Evolutionary conservation across 2,113 vertebrate species (phyloP).

Genomic region (Brachypteracias leptosomus): DNA sequence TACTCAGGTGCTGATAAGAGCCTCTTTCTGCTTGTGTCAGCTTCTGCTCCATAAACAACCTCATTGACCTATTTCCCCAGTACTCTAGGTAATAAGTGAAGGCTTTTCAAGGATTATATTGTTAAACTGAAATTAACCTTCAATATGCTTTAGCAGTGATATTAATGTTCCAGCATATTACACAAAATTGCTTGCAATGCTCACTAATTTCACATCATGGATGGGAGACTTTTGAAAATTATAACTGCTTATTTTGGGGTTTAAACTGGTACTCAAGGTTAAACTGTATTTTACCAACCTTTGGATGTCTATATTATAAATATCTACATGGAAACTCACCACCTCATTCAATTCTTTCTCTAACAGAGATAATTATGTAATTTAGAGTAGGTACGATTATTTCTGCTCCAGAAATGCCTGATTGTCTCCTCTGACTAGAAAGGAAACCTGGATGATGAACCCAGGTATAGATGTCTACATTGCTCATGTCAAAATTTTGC

Average conservation of each 20-base stretch:
- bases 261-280: not conserved
- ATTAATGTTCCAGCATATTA: not conserved
- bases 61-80: constrained; percentile 7
- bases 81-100: not conserved
- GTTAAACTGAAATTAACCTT: constrained; percentile 29
- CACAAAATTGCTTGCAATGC: not conserved
- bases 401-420: not conserved
- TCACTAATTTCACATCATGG: not conserved
- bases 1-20: constrained; percentile 3
- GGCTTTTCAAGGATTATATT: not conserved
- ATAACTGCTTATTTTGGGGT: not conserved
- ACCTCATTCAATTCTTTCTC: not conserved
- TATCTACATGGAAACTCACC: not conserved
- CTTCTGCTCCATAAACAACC: not conserved
- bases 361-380: not conserved
- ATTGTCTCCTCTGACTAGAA: not conserved
- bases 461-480: not conserved
- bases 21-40: not conserved
- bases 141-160: not conserved
- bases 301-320: not conserved
- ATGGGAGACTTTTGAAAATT: not conserved
- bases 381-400: not conserved
- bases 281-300: not conserved
- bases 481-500: not conserved
- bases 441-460: not conserved